Evolutionary conservation across 2,888 invertebrate species (phyloP), one percentile per base, ranked within the genome.

Genomic region (Caenorhabditis sp.): DNA sequence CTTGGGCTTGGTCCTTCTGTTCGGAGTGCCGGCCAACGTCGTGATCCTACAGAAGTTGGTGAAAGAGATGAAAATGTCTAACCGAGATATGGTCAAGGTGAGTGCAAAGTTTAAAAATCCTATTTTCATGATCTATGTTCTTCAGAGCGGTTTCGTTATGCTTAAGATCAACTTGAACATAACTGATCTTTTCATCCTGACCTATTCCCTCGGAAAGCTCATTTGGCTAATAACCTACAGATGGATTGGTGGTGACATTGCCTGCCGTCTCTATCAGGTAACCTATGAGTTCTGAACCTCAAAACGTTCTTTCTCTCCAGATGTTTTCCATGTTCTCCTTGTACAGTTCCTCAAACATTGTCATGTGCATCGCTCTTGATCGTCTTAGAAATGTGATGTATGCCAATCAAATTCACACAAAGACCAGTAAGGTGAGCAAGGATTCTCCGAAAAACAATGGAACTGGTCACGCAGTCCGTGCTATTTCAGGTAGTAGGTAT

Each of bases 341-440:
- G 20, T 88, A 88, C 72, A 71, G 85, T 48, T 84, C 84, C 13
- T 87, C 88, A 0, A 88, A 88, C 68, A 85, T 88, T 11, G 83
- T 89, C 35, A 84, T 88, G 52, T 87, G 86, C 65, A 87, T 88
- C 24, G 87, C 88, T 0, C 50, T 88, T 22, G 88, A 88, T 59
- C 71, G 88, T 22, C 77, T 88, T 15, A 50, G 84, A 20, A 88
- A 87, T 32, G 88, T 88, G 6, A 52, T 88, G 8, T 74, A 73
- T 24, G 88, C 88, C 3, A 81, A 78, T 35, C 79, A 84, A 48
- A 65, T 83, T 11, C 78, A 74, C 50, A 65, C 48, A 13, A 78
- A 78, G 22, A 43, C 72, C 9, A 45, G 26, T 45, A 72, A 63
- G 39, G 68, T 68, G 17, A 58, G 7, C 4, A 13, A 45, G 45